Percentiles rank a stretch among this genome's conserved stretches.
Evolutionary conservation across 2,113 vertebrate genomes (phyloP).

Genomic region (Oryctolagus cuniculus): mOryCun1.1 NC_091441.1:45851001-45851500

Average conservation of each 20-base stretch:
- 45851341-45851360: neutral
- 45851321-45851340: neutral
- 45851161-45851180: neutral
- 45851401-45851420: neutral
- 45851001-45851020: neutral
- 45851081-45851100: neutral
- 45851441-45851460: neutral
- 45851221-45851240: neutral
- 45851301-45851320: neutral
- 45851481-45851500: neutral
- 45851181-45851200: neutral
- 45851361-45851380: neutral
- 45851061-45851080: neutral
- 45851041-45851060: neutral
- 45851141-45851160: neutral
- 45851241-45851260: neutral
- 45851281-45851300: neutral
- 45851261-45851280: neutral
- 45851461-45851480: neutral
- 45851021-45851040: neutral
- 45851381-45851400: neutral
- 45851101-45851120: neutral
- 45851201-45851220: neutral
- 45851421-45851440: neutral
- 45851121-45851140: neutral